Percentiles rank a stretch among this genome's conserved stretches.
These are phyloP conservation scores for Diaperis boleti DNA, from an alignment of 2,888 invertebrate genomes.

Conservation along the genomic window DNA sequence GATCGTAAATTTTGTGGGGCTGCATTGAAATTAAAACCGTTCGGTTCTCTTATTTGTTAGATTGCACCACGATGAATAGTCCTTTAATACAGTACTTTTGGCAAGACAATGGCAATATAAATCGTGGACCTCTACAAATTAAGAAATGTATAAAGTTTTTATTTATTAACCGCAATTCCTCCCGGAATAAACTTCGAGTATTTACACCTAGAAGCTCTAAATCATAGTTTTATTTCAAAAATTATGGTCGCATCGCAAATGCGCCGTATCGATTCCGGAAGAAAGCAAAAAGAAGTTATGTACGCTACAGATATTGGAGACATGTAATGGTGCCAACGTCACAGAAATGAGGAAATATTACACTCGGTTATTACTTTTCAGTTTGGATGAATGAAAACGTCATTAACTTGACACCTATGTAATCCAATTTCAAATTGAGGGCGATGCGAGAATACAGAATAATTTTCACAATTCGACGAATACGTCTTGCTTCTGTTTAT, in stretches of 20 bases:
- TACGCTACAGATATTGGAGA: conserved; percentile 2
- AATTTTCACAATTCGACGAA: conserved; percentile 8
- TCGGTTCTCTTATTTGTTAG: conserved; percentile 3
- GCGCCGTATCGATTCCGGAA: background rate
- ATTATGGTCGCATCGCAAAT: background rate
- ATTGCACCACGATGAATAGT: background rate
- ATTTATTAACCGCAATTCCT: conserved; percentile 8
- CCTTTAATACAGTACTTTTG: conserved; percentile 17
- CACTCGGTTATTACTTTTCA: conserved; percentile 36
- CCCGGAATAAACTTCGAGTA: background rate
- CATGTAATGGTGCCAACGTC: conserved; percentile 21
- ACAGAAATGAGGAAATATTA: conserved; percentile 17
- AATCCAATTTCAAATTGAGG: conserved; percentile 32
- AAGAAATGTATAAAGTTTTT: conserved; percentile 24
- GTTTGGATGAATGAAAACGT: conserved; percentile 37
- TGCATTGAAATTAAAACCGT: conserved; percentile 1
- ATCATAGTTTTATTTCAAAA: conserved; percentile 3
- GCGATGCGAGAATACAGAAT: conserved; percentile 13
- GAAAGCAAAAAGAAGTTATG: conserved; percentile 18
- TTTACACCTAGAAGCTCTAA: background rate
- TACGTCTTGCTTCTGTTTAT: conserved; percentile 11
- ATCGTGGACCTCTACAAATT: conserved; percentile 10
- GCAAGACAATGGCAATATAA: conserved; percentile 24
- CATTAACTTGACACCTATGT: conserved; percentile 32
- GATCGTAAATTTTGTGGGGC: conserved; percentile 9